Evolutionary conservation across 2,888 invertebrate genomes (phyloP).

Genomic region (Cistogaster globosa): DNA sequence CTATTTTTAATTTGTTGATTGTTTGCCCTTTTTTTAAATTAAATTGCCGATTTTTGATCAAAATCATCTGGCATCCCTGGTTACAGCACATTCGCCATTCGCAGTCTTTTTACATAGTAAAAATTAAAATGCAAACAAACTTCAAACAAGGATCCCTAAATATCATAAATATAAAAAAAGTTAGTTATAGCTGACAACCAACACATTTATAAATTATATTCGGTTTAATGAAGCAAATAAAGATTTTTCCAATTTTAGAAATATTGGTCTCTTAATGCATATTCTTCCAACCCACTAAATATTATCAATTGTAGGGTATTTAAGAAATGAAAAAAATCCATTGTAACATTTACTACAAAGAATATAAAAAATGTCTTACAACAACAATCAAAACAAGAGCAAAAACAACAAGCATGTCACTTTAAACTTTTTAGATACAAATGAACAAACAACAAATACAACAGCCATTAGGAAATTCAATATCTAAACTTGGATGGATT

Average conservation of each 20-base stretch:
- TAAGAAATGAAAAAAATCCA: slow-evolving; percentile 34
- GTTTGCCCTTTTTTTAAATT: too few species aligned
- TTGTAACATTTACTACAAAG: slow-evolving; percentile 7
- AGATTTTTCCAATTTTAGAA: too few species aligned
- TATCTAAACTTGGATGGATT: slow-evolving; percentile 73
- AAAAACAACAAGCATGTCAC: slow-evolving; percentile 65
- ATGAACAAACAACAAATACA: slow-evolving; percentile 72
- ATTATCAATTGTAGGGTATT: slow-evolving; percentile 22
- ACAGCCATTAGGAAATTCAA: slow-evolving; percentile 81
- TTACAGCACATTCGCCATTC: too few species aligned
- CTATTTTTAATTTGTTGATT: too few species aligned
- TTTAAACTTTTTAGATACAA: slow-evolving; percentile 61
- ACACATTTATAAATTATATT: too few species aligned
- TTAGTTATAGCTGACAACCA: too few species aligned
- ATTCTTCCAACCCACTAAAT: not conserved
- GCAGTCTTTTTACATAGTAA: not conserved
- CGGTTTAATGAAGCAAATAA: too few species aligned
- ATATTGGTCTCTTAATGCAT: too few species aligned
- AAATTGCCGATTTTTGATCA: too few species aligned
- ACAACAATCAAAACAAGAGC: slow-evolving; percentile 37
- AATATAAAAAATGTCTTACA: not conserved
- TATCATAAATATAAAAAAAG: too few species aligned
- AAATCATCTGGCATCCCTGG: too few species aligned
- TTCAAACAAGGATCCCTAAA: too few species aligned
- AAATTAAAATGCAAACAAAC: not conserved